phyloP scores from a whole-genome alignment of 2,888 invertebrate species.

The Yponomeuta cagnagella region DNA sequence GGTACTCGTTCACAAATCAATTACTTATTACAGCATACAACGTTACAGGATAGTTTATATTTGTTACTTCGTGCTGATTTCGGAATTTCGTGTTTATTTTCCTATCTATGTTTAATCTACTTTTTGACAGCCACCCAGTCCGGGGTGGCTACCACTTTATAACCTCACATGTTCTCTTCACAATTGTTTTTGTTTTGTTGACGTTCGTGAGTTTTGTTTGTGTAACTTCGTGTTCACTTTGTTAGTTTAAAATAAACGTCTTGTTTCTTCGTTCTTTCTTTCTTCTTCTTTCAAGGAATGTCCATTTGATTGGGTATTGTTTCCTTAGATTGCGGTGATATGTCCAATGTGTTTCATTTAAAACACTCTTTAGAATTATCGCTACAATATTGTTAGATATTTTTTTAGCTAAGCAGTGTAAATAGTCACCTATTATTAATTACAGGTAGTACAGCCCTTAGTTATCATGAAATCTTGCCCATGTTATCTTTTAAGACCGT shows the following conservation, averaged over 20 bases:
- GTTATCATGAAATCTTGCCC: constrained; percentile 3
- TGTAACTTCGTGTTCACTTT: too few species aligned
- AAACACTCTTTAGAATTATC: constrained; percentile 6
- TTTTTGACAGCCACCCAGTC: constrained; percentile 1
- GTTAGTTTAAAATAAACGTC: too few species aligned
- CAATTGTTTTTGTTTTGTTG: too few species aligned
- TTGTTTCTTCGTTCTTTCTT: too few species aligned
- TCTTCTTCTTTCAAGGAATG: background rate
- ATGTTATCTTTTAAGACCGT: background rate
- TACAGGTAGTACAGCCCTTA: constrained; percentile 5
- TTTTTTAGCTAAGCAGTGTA: constrained; percentile 10
- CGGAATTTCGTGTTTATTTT: constrained; percentile 30
- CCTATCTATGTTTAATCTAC: constrained; percentile 27
- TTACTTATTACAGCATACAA: constrained; percentile 29
- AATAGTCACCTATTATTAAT: background rate
- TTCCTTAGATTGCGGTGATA: background rate
- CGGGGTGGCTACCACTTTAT: too few species aligned
- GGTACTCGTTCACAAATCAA: constrained; percentile 37
- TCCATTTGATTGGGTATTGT: too few species aligned
- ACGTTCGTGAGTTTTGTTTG: too few species aligned
- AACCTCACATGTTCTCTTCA: too few species aligned
- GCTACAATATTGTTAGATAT: background rate
- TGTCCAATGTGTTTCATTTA: background rate
- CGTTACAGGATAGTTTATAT: constrained; percentile 15
- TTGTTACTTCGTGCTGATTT: constrained; percentile 34